Percentiles rank a stretch among this genome's conserved stretches.
Evolutionary conservation across 2,888 invertebrate species (phyloP).

Genomic region (Cryptocephalus moraei): DNA sequence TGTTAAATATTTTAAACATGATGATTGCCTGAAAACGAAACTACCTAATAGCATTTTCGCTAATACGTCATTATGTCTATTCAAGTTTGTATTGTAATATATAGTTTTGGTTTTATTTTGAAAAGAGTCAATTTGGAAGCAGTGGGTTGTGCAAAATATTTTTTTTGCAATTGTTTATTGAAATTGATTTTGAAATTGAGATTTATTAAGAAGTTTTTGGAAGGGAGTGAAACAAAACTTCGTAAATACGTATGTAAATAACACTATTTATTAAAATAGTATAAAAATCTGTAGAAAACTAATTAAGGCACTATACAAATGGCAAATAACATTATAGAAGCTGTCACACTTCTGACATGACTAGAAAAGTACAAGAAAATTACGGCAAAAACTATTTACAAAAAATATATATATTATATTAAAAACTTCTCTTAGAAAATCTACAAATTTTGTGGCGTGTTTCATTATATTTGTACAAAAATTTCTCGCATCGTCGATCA

Average conservation of each 20-base stretch:
- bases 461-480: slow-evolving; percentile 23
- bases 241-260: slow-evolving; percentile 12
- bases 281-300: slow-evolving; percentile 33
- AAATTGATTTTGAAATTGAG: too few species aligned
- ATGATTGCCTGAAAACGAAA: too few species aligned
- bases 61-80: too few species aligned
- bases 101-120: too few species aligned
- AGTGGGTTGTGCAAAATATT: too few species aligned
- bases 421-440: slow-evolving; percentile 12
- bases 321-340: slow-evolving; percentile 33
- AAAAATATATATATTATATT: slow-evolving; percentile 20
- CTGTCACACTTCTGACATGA: slow-evolving; percentile 33
- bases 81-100: too few species aligned
- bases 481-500: slow-evolving; percentile 14
- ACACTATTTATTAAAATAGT: slow-evolving; percentile 33
- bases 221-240: too few species aligned
- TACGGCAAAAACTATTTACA: slow-evolving; percentile 15
- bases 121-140: too few species aligned
- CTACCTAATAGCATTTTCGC: too few species aligned
- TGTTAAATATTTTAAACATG: too few species aligned
- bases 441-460: slow-evolving; percentile 7
- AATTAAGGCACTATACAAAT: slow-evolving; percentile 40
- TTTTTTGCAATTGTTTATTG: too few species aligned
- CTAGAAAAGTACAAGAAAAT: slow-evolving; percentile 13
- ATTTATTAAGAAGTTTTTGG: too few species aligned